Evolutionary conservation across 2,888 invertebrate species (phyloP).

Genomic region (Fragum fragum): DNA sequence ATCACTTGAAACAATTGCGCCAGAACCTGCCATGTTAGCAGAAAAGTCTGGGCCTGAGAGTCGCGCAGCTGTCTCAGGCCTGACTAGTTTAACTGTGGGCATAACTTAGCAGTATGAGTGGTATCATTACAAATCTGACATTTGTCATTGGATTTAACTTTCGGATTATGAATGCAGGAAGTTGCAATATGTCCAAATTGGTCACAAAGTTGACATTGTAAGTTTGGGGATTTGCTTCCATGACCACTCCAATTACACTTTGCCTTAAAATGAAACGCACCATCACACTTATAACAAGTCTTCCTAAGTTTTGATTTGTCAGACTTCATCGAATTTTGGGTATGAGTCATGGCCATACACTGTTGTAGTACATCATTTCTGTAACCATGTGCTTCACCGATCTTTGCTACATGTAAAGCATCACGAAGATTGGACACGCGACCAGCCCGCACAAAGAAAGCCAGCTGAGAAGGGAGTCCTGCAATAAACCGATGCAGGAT

Average conservation of each 20-base stretch:
- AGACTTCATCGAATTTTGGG: too few species aligned
- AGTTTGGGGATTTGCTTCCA: conserved; percentile 12
- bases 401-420: conserved; percentile 23
- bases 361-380: not conserved
- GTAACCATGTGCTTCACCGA: conserved; percentile 50
- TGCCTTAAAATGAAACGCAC: conserved; percentile 25
- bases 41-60: not conserved
- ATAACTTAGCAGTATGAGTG: not conserved
- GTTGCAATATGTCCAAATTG: conserved; percentile 25
- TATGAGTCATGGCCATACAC: too few species aligned
- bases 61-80: conserved; percentile 1
- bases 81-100: conserved; percentile 12
- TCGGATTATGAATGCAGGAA: not conserved
- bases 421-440: conserved; percentile 26
- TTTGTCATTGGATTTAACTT: not conserved
- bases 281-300: conserved; percentile 34
- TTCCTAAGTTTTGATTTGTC: not conserved
- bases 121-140: not conserved
- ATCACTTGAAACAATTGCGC: not conserved
- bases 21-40: not conserved
- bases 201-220: conserved; percentile 37
- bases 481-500: conserved; percentile 28
- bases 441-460: conserved; percentile 34
- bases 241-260: conserved; percentile 42
- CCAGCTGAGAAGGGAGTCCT: conserved; percentile 37